These are phyloP conservation scores for Caenorhabditis brenneri DNA, from an alignment of 1,140 invertebrate species.

Conservation along the genomic window DNA sequence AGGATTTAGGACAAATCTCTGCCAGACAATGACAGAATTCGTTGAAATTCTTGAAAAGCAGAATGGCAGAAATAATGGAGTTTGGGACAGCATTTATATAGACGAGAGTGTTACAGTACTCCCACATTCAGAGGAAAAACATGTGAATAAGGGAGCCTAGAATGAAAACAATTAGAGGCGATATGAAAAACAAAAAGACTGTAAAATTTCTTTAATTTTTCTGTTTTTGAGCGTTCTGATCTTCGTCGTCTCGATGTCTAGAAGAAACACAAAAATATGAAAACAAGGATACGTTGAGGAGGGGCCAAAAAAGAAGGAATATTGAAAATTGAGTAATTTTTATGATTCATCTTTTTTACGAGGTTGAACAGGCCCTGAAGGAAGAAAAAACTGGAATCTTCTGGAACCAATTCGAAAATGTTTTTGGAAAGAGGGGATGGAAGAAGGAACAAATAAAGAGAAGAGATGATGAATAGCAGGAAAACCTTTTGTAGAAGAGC, in stretches of 20 bases:
- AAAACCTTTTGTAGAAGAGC: too few relatives aligned
- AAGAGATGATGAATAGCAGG: too few relatives aligned
- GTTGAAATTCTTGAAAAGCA: too few relatives aligned
- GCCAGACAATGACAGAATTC: background rate
- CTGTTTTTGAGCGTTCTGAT: background rate
- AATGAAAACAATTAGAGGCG: too few relatives aligned
- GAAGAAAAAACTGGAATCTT: background rate
- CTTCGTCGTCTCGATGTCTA: too few relatives aligned
- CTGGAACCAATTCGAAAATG: background rate
- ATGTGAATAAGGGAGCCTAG: too few relatives aligned
- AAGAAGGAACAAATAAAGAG: background rate
- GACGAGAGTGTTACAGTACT: too few relatives aligned
- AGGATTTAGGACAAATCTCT: background rate
- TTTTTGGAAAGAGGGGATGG: background rate
- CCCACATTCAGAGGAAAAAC: too few relatives aligned
- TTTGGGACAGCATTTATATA: too few relatives aligned
- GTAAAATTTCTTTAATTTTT: background rate
- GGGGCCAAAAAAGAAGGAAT: background rate
- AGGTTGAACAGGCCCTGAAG: background rate
- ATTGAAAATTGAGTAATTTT: background rate
- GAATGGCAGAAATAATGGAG: too few relatives aligned
- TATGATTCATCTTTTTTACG: background rate
- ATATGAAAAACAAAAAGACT: background rate
- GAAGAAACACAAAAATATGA: background rate
- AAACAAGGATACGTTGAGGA: background rate